Evolutionary conservation across 1,140 invertebrate species (phyloP).

Genomic region (Papilio xuthus): DNA sequence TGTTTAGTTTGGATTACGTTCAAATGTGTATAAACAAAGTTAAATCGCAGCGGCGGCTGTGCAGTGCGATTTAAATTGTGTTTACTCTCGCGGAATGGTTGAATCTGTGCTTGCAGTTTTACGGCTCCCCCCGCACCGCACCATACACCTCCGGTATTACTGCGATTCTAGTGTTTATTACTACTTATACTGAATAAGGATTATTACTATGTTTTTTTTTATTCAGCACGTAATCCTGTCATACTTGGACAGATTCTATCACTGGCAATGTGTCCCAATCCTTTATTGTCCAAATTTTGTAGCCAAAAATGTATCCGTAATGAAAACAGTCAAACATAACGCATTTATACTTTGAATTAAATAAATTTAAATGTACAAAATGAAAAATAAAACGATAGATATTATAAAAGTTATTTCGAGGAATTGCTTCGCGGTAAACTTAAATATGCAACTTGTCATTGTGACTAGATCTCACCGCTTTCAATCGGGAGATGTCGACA

Average conservation of each 20-base stretch:
- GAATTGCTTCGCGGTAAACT: conserved; percentile 9
- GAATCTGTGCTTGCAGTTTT: conserved; percentile 7
- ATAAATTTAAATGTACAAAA: neutral
- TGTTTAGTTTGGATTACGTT: neutral
- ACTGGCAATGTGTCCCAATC: no score
- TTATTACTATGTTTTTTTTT: neutral
- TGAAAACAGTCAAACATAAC: neutral
- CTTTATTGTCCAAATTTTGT: no score
- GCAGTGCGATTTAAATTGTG: conserved; percentile 14
- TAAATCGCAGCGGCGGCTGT: neutral
- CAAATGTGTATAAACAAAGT: conserved; percentile 19
- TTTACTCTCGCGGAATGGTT: conserved; percentile 9
- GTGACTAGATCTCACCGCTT: conserved; percentile 36
- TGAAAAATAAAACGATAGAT: neutral
- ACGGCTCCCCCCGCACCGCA: neutral
- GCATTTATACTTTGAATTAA: neutral
- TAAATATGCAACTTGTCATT: conserved; percentile 35
- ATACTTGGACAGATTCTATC: no score
- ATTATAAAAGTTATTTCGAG: neutral
- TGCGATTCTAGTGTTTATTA: neutral
- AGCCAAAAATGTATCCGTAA: no score
- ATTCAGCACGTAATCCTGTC: neutral
- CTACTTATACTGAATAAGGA: neutral
- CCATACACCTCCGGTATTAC: neutral
- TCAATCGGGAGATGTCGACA: conserved; percentile 39